phyloP scores from a whole-genome alignment of 2,113 vertebrate species.

The Solea senegalensis region DNA sequence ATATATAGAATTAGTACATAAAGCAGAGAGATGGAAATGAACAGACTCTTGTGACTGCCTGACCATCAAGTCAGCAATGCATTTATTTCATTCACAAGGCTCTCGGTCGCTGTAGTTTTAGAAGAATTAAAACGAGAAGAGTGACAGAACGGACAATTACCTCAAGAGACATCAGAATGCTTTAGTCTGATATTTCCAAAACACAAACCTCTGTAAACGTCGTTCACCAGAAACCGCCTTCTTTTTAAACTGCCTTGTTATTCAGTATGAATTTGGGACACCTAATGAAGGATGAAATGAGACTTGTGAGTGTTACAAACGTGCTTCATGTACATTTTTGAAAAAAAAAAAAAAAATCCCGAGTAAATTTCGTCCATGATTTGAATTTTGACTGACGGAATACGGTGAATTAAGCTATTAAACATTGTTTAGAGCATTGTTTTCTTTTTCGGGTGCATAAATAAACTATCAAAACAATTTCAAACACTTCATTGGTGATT shows the following conservation, averaged over 20 bases:
- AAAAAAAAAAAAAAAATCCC: constrained; percentile 7
- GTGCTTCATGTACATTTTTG: constrained; percentile 47
- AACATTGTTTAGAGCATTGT: constrained; percentile 16
- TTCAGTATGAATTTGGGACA: constrained; percentile 54
- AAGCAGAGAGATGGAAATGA: constrained; percentile 11
- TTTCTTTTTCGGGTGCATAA: constrained; percentile 1
- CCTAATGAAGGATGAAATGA: constrained; percentile 19
- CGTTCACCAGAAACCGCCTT: constrained; percentile 79
- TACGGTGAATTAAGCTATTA: constrained; percentile 25
- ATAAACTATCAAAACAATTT: constrained; percentile 14
- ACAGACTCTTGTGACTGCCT: constrained; percentile 29
- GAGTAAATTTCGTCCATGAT: constrained; percentile 42
- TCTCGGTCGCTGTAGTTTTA: constrained; percentile 36
- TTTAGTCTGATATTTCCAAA: constrained; percentile 71
- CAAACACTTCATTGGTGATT: constrained; percentile 16
- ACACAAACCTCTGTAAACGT: constrained; percentile 71
- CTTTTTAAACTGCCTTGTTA: constrained; percentile 75
- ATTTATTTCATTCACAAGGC: constrained; percentile 57
- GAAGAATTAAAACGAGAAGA: constrained; percentile 21
- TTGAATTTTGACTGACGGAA: constrained; percentile 27
- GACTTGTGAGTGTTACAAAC: constrained; percentile 31
- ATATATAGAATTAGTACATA: constrained; percentile 8
- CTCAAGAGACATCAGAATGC: constrained; percentile 77
- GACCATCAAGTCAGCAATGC: constrained; percentile 26
- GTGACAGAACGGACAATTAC: constrained; percentile 66